Evolutionary conservation across 2,888 invertebrate species (phyloP).

Genomic region (Brachyptera risi): DNA sequence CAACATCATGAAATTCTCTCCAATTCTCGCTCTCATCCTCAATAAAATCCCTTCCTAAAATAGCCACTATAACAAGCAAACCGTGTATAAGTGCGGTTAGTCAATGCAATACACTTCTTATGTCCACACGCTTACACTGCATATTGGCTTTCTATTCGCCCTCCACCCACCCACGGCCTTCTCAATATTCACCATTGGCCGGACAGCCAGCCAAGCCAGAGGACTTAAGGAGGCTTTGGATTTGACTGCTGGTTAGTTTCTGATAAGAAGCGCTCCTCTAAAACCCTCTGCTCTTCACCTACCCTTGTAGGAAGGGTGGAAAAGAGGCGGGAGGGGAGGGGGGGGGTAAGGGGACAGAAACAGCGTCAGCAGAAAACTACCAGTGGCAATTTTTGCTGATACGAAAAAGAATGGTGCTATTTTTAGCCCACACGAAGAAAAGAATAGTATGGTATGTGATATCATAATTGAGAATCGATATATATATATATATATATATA

Average conservation of each 20-base stretch:
- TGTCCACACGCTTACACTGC: conserved; percentile 6
- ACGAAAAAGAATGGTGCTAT: not conserved
- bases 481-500: too few species aligned
- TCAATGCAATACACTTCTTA: conserved; percentile 7
- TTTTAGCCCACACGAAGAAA: not conserved
- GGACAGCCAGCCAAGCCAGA: not conserved
- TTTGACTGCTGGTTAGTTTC: conserved; percentile 18
- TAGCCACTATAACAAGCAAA: too few species aligned
- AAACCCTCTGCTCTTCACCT: conserved; percentile 7
- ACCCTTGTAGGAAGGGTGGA: not conserved
- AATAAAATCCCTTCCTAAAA: too few species aligned
- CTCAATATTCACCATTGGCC: conserved; percentile 13
- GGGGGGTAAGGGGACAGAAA: not conserved
- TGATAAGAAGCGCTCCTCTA: conserved; percentile 16
- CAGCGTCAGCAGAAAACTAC: conserved; percentile 11
- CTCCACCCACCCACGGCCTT: not conserved
- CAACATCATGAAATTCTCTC: too few species aligned
- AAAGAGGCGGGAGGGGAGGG: too few species aligned
- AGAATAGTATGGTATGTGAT: not conserved
- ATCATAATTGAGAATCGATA: conserved; percentile 11
- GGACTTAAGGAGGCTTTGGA: conserved; percentile 10
- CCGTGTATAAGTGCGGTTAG: not conserved
- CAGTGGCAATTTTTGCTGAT: conserved; percentile 17
- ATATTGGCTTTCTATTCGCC: not conserved
- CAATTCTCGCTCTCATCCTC: too few species aligned